Percentiles rank a stretch among this genome's conserved stretches.
These are phyloP conservation scores for Actinopyga echinites DNA, from an alignment of 53 echinoderm and acorn worm species.

Conservation along the genomic window DNA sequence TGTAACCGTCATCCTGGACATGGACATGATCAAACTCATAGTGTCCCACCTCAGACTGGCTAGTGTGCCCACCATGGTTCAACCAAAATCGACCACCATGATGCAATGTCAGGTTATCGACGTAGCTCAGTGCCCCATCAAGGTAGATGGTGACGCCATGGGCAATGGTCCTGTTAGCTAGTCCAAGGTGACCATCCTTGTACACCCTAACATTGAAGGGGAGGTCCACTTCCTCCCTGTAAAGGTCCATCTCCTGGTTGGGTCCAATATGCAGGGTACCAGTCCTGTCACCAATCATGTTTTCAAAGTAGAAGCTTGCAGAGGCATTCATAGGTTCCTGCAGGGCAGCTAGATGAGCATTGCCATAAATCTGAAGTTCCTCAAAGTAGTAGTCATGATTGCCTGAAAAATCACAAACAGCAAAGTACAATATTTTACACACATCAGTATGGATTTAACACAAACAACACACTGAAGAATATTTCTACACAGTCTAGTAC, in stretches of 20 bases:
- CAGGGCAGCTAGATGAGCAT: constrained; percentile 77
- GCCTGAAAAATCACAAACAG: constrained; percentile 25
- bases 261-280: constrained; percentile 77
- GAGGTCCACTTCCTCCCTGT: constrained; percentile 67
- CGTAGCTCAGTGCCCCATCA: constrained; percentile 66
- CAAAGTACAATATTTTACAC: too few relatives aligned
- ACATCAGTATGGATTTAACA: too few relatives aligned
- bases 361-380: constrained; percentile 82
- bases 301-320: constrained; percentile 80
- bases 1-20: constrained; percentile 78
- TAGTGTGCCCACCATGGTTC: constrained; percentile 69
- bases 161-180: constrained; percentile 72
- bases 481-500: too few relatives aligned
- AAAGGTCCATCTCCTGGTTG: constrained; percentile 80
- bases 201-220: constrained; percentile 85
- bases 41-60: constrained; percentile 46
- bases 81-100: constrained; percentile 79
- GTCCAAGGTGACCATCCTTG: constrained; percentile 69
- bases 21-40: constrained; percentile 75
- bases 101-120: constrained; percentile 67
- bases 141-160: constrained; percentile 80
- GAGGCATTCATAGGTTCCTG: constrained; percentile 52
- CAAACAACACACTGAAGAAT: too few relatives aligned
- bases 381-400: constrained; percentile 84
- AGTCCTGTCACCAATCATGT: constrained; percentile 89